Conservation (phyloP, 2,888 invertebrate species). For the Sepiola atlantica region DNA sequence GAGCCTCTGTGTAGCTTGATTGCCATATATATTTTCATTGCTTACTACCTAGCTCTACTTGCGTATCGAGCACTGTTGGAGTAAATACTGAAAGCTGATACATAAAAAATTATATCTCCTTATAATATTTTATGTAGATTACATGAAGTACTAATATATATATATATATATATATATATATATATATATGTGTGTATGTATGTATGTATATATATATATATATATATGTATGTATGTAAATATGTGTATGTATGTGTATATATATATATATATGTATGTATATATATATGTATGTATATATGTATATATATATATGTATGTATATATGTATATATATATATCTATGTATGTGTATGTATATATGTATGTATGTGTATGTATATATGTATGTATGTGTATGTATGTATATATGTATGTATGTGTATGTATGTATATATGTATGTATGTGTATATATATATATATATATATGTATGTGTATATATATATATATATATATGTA, state of each 20-base stretch:
- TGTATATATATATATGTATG: neutral
- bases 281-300: neutral
- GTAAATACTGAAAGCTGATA: no score
- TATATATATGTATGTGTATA: neutral
- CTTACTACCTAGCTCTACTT: no score
- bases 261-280: neutral
- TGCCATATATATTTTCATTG: no score
- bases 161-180: slow-evolving; percentile 32
- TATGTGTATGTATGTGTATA: neutral
- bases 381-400: neutral
- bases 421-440: neutral
- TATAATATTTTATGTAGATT: no score
- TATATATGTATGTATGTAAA: neutral
- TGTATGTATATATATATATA: neutral
- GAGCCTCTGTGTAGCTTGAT: no score
- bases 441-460: neutral
- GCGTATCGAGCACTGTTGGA: no score
- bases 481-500: slow-evolving; percentile 23
- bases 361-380: neutral
- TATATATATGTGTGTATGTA: neutral
- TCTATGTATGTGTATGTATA: neutral
- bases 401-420: neutral
- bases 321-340: neutral
- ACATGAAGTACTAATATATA: neutral
- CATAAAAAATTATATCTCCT: no score